phyloP scores from a whole-genome alignment of 2,113 vertebrate species.

The Syngnathus floridae region DNA sequence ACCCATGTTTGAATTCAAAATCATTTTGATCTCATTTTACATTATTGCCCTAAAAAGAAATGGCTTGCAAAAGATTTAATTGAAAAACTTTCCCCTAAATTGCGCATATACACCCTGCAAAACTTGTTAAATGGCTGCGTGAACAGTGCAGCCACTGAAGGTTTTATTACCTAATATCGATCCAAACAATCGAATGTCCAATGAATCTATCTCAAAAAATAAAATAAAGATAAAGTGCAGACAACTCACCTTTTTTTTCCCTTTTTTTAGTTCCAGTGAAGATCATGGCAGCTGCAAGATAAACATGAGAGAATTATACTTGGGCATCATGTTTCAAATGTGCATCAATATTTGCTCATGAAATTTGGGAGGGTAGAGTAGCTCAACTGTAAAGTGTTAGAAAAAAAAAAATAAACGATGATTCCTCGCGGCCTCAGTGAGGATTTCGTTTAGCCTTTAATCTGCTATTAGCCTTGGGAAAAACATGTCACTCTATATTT shows the following conservation, averaged over 20 bases:
- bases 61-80: too few species aligned
- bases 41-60: too few species aligned
- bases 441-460: background rate
- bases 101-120: background rate
- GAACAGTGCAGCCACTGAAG: background rate
- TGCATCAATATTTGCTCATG: background rate
- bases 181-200: background rate
- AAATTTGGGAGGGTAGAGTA: background rate
- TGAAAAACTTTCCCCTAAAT: too few species aligned
- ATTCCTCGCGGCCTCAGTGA: background rate
- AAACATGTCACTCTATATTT: background rate
- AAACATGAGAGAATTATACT: background rate
- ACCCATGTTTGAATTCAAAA: too few species aligned
- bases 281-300: constrained; percentile 57
- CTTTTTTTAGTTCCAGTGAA: constrained; percentile 66
- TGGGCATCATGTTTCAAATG: background rate
- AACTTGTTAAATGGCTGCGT: constrained; percentile 12
- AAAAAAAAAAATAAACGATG: background rate
- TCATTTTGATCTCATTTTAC: too few species aligned
- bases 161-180: constrained; percentile 5
- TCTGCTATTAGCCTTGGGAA: background rate
- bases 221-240: background rate
- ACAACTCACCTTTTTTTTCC: background rate
- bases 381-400: background rate
- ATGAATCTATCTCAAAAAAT: background rate